A percentile compares a stretch with the other conserved stretches of the same genome.
These are phyloP conservation scores for Gymnocephalus cernua DNA, from an alignment of 2,113 vertebrate species.

Conservation along the genomic window DNA sequence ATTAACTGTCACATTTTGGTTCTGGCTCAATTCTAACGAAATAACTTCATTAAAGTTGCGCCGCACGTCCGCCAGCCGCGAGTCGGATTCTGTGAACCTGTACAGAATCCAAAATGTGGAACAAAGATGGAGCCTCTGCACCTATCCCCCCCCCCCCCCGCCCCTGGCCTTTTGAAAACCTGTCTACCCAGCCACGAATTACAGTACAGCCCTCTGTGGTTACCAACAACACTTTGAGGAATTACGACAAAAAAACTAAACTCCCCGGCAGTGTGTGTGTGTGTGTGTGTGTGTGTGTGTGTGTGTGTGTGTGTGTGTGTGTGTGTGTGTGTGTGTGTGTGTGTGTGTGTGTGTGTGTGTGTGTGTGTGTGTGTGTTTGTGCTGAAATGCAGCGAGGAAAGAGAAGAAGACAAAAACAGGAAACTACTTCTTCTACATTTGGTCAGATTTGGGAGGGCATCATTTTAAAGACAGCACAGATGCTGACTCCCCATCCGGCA, in stretches of 20 bases:
- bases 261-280: constrained; percentile 21
- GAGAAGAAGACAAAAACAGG: constrained; percentile 11
- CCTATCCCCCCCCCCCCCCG: neutral
- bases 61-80: constrained; percentile 1
- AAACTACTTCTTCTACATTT: neutral
- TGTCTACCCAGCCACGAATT: constrained; percentile 73
- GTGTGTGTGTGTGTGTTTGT: neutral
- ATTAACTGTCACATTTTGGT: constrained; percentile 60
- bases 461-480: constrained; percentile 17
- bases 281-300: neutral
- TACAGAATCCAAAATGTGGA: constrained; percentile 15
- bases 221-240: constrained; percentile 33
- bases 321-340: neutral
- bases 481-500: constrained; percentile 29
- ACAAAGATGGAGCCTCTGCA: constrained; percentile 9
- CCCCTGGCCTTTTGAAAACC: constrained; percentile 53
- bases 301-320: neutral
- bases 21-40: constrained; percentile 13
- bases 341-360: constrained; percentile 4
- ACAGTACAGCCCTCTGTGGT: constrained; percentile 44
- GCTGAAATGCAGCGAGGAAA: constrained; percentile 1
- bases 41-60: constrained; percentile 17
- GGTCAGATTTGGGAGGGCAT: constrained; percentile 2
- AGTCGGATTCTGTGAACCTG: constrained; percentile 14
- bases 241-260: constrained; percentile 41